phyloP scores from a whole-genome alignment of 2,888 invertebrate species.

The Leptarthrus brevirostris region DNA sequence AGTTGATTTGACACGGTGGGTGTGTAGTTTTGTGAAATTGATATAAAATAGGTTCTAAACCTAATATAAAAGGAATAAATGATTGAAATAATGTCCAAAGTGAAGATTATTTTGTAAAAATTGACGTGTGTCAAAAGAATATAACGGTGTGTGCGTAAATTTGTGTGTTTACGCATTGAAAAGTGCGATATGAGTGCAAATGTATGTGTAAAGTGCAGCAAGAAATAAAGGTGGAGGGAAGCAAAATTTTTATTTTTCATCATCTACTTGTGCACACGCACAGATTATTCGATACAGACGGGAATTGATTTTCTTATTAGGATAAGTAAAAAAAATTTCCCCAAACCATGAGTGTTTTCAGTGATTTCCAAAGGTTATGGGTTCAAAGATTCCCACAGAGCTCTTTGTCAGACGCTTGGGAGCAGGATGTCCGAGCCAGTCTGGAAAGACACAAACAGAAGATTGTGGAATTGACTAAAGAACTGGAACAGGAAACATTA shows the following conservation, averaged over 20 bases:
- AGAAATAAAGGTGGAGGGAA: slow-evolving; percentile 14
- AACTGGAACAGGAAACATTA: slow-evolving; percentile 89
- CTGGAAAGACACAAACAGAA: slow-evolving; percentile 89
- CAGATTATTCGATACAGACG: slow-evolving; percentile 9
- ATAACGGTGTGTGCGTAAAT: slow-evolving; percentile 28
- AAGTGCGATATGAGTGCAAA: slow-evolving; percentile 33
- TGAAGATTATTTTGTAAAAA: slow-evolving; percentile 5
- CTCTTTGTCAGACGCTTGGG: slow-evolving; percentile 91
- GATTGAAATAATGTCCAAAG: neutral
- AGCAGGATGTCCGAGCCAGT: slow-evolving; percentile 91
- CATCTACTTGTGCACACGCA: slow-evolving; percentile 24
- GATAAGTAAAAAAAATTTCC: neutral
- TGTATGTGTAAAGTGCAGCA: slow-evolving; percentile 46
- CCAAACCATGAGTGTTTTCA: slow-evolving; percentile 81
- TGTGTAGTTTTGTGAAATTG: neutral
- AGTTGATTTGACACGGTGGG: neutral
- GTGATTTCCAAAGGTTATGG: slow-evolving; percentile 93
- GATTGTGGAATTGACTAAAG: slow-evolving; percentile 83
- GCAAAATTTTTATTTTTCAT: slow-evolving; percentile 3
- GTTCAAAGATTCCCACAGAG: slow-evolving; percentile 90
- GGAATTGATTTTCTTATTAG: slow-evolving; percentile 37
- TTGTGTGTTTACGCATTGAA: slow-evolving; percentile 23
- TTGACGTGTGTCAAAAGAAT: slow-evolving; percentile 51
- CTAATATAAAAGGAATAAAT: slow-evolving; percentile 13
- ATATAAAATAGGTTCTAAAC: neutral